Conservation (phyloP, 2,113 vertebrate species). For the Microtus richardsoni region DNA sequence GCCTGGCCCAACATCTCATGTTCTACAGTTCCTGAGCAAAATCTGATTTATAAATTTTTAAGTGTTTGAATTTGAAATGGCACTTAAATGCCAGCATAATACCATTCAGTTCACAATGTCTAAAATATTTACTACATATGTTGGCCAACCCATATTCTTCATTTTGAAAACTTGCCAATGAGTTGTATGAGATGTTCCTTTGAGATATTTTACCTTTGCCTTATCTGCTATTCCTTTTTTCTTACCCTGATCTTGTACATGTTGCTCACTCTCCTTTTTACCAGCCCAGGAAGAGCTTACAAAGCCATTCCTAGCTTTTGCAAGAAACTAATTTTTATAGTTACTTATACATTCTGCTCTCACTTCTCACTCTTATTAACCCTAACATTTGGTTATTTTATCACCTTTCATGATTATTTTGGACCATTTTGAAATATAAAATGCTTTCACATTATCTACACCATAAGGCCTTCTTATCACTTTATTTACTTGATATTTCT, state of each 20-base stretch:
- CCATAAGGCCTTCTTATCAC: conserved; percentile 17
- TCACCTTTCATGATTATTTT: conserved; percentile 45
- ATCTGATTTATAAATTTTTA: neutral
- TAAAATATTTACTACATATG: neutral
- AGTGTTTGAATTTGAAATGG: neutral
- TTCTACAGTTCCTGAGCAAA: conserved; percentile 12
- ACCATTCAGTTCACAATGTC: neutral
- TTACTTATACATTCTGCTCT: neutral
- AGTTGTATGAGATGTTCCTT: neutral
- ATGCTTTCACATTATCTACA: conserved; percentile 21
- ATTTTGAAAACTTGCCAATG: conserved; percentile 22
- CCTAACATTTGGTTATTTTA: conserved; percentile 36
- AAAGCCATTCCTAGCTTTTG: neutral
- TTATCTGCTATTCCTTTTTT: neutral
- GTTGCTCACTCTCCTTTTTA: conserved; percentile 9
- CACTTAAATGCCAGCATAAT: neutral
- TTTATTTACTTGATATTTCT: conserved; percentile 39
- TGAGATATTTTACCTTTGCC: neutral
- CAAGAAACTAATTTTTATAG: neutral
- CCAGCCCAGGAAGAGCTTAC: neutral
- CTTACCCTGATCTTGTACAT: neutral
- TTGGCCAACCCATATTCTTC: neutral
- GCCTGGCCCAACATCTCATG: neutral
- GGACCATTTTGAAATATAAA: conserved; percentile 55
- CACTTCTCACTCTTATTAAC: conserved; percentile 39